phyloP scores from a whole-genome alignment of 1,140 invertebrate species.

The Brachionus koreanus region DNA sequence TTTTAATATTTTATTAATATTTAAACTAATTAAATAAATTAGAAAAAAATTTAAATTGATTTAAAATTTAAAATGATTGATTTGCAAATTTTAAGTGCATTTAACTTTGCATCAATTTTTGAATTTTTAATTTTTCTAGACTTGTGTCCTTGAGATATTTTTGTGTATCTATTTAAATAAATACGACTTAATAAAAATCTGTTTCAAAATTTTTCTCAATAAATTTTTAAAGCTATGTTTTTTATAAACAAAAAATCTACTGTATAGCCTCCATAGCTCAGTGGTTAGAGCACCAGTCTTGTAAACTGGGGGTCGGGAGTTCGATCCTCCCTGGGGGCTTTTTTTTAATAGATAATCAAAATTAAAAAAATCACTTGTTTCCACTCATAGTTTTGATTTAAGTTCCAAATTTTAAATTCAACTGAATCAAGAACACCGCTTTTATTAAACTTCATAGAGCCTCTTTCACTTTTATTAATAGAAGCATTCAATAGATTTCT shows the following conservation, averaged over 20 bases:
- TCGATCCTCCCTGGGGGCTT: constrained; percentile 48
- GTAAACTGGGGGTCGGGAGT: constrained; percentile 48
- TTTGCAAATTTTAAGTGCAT: too few relatives aligned
- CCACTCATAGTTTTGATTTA: constrained; percentile 74
- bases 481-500: constrained; percentile 49
- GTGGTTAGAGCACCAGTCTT: constrained; percentile 46
- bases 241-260: background rate
- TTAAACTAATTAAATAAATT: too few relatives aligned
- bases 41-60: too few relatives aligned
- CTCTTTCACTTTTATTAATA: constrained; percentile 44
- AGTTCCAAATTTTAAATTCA: constrained; percentile 86
- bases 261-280: constrained; percentile 49
- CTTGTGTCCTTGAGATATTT: too few relatives aligned
- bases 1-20: too few relatives aligned
- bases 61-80: too few relatives aligned
- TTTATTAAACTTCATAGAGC: constrained; percentile 69
- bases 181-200: background rate
- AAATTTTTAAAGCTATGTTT: background rate
- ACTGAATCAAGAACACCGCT: constrained; percentile 80
- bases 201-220: background rate
- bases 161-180: too few relatives aligned
- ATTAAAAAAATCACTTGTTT: constrained; percentile 69
- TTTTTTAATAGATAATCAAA: background rate
- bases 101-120: too few relatives aligned
- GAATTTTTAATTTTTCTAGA: too few relatives aligned